Evolutionary conservation across 2,888 invertebrate species (phyloP).

Genomic region (Acutogordius australiensis): DNA sequence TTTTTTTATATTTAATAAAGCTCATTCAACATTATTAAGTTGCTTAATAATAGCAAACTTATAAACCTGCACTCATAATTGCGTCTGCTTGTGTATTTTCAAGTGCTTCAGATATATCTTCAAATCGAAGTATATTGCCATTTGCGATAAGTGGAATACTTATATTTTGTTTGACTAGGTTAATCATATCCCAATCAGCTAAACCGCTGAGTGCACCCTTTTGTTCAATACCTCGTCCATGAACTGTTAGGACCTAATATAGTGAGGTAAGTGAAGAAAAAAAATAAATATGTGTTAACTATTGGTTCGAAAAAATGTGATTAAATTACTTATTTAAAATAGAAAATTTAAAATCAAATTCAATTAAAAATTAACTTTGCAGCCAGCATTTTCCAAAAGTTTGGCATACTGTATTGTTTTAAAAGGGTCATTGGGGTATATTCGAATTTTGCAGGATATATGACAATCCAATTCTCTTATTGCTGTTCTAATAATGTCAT

Average conservation of each 20-base stretch:
- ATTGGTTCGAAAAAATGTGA: too few species aligned
- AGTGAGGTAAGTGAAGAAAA: too few species aligned
- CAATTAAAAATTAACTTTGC: constrained; percentile 25
- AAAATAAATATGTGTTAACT: too few species aligned
- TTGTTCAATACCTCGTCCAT: constrained; percentile 24
- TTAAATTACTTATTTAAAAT: too few species aligned
- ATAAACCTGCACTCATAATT: constrained; percentile 21
- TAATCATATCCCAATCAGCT: constrained; percentile 24
- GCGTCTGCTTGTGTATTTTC: constrained; percentile 23
- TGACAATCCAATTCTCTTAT: constrained; percentile 43
- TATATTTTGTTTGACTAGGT: constrained; percentile 22
- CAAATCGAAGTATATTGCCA: constrained; percentile 24
- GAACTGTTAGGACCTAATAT: constrained; percentile 22
- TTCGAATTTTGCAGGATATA: constrained; percentile 78
- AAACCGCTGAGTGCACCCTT: constrained; percentile 23
- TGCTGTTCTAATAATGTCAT: constrained; percentile 32
- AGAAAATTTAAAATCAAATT: too few species aligned
- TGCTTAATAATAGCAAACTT: too few species aligned
- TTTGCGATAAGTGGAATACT: constrained; percentile 25
- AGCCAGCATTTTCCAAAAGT: constrained; percentile 74
- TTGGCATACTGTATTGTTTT: constrained; percentile 65
- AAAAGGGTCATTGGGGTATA: constrained; percentile 44
- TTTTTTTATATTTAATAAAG: too few species aligned
- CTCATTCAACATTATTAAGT: too few species aligned
- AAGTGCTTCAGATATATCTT: constrained; percentile 23